Evolutionary conservation across 1,140 invertebrate genomes (phyloP).

Genomic region (Calephelis nemesis): DNA sequence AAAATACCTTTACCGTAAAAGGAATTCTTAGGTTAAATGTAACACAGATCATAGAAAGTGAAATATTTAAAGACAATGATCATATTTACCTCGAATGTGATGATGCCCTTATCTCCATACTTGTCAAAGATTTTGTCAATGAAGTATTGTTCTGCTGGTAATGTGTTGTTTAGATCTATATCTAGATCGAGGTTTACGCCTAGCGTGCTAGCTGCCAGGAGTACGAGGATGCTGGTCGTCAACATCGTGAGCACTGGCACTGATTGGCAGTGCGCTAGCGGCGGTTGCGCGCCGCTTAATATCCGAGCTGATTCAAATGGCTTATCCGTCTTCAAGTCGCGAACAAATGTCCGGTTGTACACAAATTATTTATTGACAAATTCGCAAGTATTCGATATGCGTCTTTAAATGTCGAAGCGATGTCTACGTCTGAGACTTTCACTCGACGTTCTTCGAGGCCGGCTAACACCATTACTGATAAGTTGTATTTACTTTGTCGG

Average conservation of each 20-base stretch:
- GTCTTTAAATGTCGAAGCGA: constrained; percentile 51
- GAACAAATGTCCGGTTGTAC: constrained; percentile 53
- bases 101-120: constrained; percentile 80
- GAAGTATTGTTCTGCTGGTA: constrained; percentile 72
- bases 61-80: constrained; percentile 21
- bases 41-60: not conserved
- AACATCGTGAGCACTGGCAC: constrained; percentile 56
- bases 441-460: constrained; percentile 59
- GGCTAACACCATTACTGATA: constrained; percentile 68
- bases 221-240: constrained; percentile 47
- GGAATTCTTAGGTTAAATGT: too few species aligned
- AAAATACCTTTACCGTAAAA: too few species aligned
- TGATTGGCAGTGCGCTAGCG: constrained; percentile 45
- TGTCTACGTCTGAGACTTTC: constrained; percentile 71
- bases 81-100: constrained; percentile 81
- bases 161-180: constrained; percentile 44
- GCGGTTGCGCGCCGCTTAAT: constrained; percentile 46
- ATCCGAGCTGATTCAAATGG: constrained; percentile 41
- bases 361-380: constrained; percentile 48
- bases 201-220: constrained; percentile 44
- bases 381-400: constrained; percentile 43
- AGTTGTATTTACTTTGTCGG: constrained; percentile 49
- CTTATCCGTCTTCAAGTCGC: constrained; percentile 45
- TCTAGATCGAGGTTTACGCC: constrained; percentile 29
- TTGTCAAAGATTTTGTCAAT: constrained; percentile 81